phyloP scores from a whole-genome alignment of 2,888 invertebrate genomes.

The Drosophila pseudotalamancana region DNA sequence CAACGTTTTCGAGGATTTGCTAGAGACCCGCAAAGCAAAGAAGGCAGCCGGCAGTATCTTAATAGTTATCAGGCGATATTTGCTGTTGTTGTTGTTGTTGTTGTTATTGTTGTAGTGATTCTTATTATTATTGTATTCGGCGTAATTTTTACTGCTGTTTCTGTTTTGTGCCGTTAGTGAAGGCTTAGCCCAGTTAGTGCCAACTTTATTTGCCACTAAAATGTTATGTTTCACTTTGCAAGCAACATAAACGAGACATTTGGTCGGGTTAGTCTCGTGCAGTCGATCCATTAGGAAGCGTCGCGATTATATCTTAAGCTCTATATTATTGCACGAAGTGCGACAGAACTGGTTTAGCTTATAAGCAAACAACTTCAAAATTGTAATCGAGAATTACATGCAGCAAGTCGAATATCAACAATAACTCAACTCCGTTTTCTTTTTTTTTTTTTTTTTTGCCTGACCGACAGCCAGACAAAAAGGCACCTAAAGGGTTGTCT shows the following conservation, averaged over 20 bases:
- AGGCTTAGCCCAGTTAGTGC: slow-evolving; percentile 30
- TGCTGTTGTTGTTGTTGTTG: slow-evolving; percentile 51
- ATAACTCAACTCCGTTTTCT: too few relatives aligned
- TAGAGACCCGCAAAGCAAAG: slow-evolving; percentile 43
- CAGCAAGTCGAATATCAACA: not conserved
- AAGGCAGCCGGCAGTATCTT: slow-evolving; percentile 68
- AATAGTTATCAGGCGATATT: slow-evolving; percentile 74
- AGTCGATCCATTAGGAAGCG: slow-evolving; percentile 14
- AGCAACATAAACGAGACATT: slow-evolving; percentile 72
- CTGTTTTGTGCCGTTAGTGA: too few relatives aligned
- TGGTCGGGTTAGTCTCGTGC: slow-evolving; percentile 37
- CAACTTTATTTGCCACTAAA: slow-evolving; percentile 66
- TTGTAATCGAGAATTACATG: slow-evolving; percentile 58
- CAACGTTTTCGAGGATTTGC: slow-evolving; percentile 73
- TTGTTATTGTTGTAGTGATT: slow-evolving; percentile 23
- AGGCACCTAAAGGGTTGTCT: too few relatives aligned
- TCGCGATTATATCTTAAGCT: slow-evolving; percentile 3
- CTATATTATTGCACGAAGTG: too few relatives aligned
- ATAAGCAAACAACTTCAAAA: slow-evolving; percentile 54
- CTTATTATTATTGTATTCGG: slow-evolving; percentile 17
- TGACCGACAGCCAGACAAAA: too few relatives aligned
- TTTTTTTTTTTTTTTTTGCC: too few relatives aligned
- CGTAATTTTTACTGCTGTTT: slow-evolving; percentile 12
- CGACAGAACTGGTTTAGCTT: slow-evolving; percentile 38
- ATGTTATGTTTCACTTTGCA: slow-evolving; percentile 63